Percentiles rank a stretch among this genome's conserved stretches.
Evolutionary conservation across 2,797 vertebrate genomes (phyloP).

Genomic region (Pipistrellus pipistrellus): DNA sequence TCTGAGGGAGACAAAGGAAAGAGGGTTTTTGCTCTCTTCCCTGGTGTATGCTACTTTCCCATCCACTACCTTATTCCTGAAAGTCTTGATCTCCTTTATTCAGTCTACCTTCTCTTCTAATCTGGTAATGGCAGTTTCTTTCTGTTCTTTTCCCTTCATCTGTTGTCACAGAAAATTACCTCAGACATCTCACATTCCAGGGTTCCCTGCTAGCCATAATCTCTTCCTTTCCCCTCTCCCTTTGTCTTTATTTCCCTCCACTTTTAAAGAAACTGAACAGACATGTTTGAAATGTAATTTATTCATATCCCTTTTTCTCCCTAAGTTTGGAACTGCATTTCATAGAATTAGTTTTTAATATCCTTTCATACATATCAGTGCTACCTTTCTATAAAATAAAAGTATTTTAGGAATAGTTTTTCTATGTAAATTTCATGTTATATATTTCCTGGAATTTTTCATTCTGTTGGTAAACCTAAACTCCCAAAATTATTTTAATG

Average conservation of each 20-base stretch:
- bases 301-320: background rate
- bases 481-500: background rate
- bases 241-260: background rate
- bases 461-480: background rate
- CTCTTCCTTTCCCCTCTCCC: background rate
- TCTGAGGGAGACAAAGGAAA: background rate
- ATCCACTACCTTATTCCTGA: background rate
- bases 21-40: background rate
- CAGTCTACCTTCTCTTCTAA: background rate
- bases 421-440: background rate
- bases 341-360: constrained; percentile 34
- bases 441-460: constrained; percentile 20
- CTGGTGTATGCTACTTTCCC: background rate
- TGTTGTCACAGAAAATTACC: constrained; percentile 32
- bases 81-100: background rate
- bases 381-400: constrained; percentile 38
- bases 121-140: background rate
- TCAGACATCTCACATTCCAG: background rate
- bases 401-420: background rate
- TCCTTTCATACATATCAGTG: background rate
- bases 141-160: background rate
- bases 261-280: constrained; percentile 29
- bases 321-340: background rate
- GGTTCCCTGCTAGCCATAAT: background rate
- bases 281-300: background rate